Percentiles rank a stretch among this genome's conserved stretches.
Conservation (phyloP, 2,797 vertebrate genomes). For the Sebastes reedi region DNA sequence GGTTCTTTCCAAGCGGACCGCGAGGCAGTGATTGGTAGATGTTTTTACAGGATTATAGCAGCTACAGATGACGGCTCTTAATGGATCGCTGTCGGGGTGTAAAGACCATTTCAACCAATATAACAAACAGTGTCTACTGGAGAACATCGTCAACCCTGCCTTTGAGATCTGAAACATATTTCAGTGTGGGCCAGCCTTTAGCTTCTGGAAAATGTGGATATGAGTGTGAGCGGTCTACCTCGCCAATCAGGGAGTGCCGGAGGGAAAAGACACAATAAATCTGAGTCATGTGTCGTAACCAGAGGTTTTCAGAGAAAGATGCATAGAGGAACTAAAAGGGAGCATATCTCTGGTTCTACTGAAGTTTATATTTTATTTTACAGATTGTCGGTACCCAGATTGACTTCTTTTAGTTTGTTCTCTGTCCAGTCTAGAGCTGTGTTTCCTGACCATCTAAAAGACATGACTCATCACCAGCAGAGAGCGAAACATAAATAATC, state of each 20-base stretch:
- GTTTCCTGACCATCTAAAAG: constrained; percentile 33
- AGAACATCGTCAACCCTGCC: too few species aligned
- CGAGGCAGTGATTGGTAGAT: too few species aligned
- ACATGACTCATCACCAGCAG: constrained; percentile 52
- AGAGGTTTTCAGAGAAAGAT: neutral
- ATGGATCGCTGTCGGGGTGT: too few species aligned
- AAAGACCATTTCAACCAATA: too few species aligned
- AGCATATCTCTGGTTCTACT: neutral
- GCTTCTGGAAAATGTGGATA: neutral
- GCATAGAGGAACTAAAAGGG: neutral
- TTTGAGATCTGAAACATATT: too few species aligned
- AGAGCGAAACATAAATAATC: constrained; percentile 61
- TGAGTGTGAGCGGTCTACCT: neutral
- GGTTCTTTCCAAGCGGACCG: too few species aligned
- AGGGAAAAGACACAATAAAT: neutral
- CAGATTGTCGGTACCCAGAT: neutral
- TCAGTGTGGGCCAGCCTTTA: neutral
- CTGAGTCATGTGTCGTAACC: neutral
- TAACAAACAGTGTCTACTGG: too few species aligned
- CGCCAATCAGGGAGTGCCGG: neutral
- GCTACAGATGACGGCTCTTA: too few species aligned
- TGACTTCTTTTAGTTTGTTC: neutral
- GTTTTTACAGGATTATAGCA: too few species aligned
- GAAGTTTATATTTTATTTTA: neutral
- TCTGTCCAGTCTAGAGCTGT: constrained; percentile 9